phyloP scores from a whole-genome alignment of 2,797 vertebrate species.

The Bucorvus abyssinicus region DNA sequence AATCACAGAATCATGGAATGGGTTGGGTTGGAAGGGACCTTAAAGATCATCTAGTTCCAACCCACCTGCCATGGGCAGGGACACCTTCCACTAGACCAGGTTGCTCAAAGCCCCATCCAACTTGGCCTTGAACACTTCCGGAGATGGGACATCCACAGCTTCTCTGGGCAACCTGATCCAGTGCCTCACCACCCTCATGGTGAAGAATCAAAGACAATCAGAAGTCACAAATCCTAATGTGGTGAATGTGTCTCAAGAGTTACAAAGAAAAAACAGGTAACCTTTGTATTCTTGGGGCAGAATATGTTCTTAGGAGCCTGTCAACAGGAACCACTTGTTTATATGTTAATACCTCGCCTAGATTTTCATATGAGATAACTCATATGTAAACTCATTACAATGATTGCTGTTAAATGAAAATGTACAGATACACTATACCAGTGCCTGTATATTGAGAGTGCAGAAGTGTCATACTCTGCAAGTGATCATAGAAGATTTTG shows the following conservation, averaged over 20 bases:
- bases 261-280: neutral
- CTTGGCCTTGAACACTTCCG: neutral
- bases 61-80: no score
- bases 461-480: neutral
- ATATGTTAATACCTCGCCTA: neutral
- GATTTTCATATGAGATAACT: neutral
- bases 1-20: neutral
- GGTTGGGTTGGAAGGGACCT: neutral
- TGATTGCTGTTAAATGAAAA: neutral
- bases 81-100: neutral
- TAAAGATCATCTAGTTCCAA: neutral
- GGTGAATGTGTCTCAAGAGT: neutral
- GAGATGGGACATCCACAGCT: neutral
- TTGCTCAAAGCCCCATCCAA: neutral
- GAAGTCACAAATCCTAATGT: neutral
- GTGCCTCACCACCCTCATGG: no score
- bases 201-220: neutral
- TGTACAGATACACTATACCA: neutral
- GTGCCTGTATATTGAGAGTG: neutral
- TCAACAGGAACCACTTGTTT: accelerated
- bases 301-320: neutral
- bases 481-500: neutral
- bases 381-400: neutral
- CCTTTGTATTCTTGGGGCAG: accelerated
- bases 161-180: neutral